Base-by-base conservation (phyloP, 2,113 vertebrate species). In the Tachuris rubrigastra region DNA sequence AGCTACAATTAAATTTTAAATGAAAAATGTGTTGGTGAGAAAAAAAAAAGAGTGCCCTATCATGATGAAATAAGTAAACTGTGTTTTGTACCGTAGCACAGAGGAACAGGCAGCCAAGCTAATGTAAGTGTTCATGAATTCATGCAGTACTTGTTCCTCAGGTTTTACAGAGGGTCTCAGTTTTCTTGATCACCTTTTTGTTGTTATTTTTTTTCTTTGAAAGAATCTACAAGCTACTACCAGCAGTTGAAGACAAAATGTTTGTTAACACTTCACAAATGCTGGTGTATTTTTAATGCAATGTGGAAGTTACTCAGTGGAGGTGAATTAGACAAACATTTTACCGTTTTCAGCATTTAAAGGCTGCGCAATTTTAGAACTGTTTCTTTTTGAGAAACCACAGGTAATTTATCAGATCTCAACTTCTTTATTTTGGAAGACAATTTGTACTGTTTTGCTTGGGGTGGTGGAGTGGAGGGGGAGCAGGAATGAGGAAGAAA, bases 401-500 rank as follows among this genome's bases (percentile, higher is more conserved):
- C 20, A 69, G 6, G 22, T 59, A 28, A 60, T 50, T n/a, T 55
- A 65, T 46, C 14, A 85, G 31, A 79, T 50, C 19, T 72, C 5
- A 2, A 39, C 28, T 42, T 35, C 4, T 31, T 50, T 65, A 33
- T 68, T 89, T 49, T 33, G 25, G 42, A 90, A 87, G 30, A 44
- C 33, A 27, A 60, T 65, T 44, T 69, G 31, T 19, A 58, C 14
- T 42, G n/a, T 14, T 8, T 37, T 68, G 42, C 12, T 21, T 52
- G 39, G 2, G 19, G 7, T 66, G 67, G 13, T 35, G 12, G 14
- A 5, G 12, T 68, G 22, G 3, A 20, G 5, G 3, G 3, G 1
- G 5, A 47, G 5, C 9, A 52, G 22, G 33, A 76, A 52, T 23
- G 33, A 81, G 5, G 14, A 53, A 50, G 13, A 71, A 86, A 66